phyloP scores from a whole-genome alignment of 2,888 invertebrate genomes.

The Lysandra coridon region DNA sequence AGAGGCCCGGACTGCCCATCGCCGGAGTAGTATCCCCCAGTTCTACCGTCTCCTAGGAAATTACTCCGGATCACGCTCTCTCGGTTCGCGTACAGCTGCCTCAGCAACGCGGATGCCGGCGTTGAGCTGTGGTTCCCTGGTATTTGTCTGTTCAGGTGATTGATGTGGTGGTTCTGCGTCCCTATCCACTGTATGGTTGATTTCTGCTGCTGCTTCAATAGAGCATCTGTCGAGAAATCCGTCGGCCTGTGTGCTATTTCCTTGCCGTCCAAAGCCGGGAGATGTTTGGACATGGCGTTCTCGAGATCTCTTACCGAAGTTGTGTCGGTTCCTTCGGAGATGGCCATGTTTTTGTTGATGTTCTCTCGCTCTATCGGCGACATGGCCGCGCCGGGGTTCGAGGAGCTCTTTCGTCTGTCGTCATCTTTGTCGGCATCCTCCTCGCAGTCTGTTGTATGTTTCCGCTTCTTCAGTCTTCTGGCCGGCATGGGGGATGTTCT shows the following conservation, averaged over 20 bases:
- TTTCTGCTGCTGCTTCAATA: conserved; percentile 89
- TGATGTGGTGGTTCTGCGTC: conserved; percentile 85
- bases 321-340: conserved; percentile 68
- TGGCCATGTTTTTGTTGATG: conserved; percentile 64
- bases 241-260: conserved; percentile 86
- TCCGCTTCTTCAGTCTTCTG: conserved; percentile 80
- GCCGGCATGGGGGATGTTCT: conserved; percentile 82
- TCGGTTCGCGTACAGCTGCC: conserved; percentile 95
- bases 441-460: conserved; percentile 69
- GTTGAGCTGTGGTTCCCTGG: conserved; percentile 81
- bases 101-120: conserved; percentile 92
- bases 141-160: conserved; percentile 82
- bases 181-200: conserved; percentile 97
- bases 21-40: conserved; percentile 75
- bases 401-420: conserved; percentile 69
- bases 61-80: conserved; percentile 97
- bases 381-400: conserved; percentile 67
- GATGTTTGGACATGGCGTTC: conserved; percentile 97
- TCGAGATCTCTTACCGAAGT: conserved; percentile 94
- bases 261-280: conserved; percentile 83
- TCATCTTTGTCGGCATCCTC: conserved; percentile 72
- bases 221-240: conserved; percentile 92
- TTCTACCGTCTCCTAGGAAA: conserved; percentile 76
- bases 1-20: conserved; percentile 86
- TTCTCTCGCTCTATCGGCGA: conserved; percentile 68